Base-by-base conservation (phyloP, 2,113 vertebrate genomes). In the Paralichthys olivaceus region DNA sequence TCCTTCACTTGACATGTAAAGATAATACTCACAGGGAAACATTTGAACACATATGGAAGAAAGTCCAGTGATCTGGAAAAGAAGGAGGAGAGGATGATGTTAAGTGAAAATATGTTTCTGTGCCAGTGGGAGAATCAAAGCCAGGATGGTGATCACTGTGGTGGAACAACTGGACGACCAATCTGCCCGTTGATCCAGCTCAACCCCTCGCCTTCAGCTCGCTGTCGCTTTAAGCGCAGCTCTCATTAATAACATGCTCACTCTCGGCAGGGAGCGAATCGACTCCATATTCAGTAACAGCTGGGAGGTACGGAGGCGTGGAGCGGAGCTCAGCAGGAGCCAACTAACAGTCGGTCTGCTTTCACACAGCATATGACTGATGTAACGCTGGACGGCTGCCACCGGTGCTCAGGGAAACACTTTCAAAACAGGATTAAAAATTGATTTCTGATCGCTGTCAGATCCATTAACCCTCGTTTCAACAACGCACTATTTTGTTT, bases 31-130 rank as follows among this genome's bases (percentile, higher is more conserved):
- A 99, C 98, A 2, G 94, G 95, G 77, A 96, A 99, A 65, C 94
- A 90, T 37, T 75, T 87, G 92, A 98, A 99, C 64, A 95, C 83
- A 65, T 96, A 95, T 2, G 90, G 92, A 87, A 99, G 86, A 55
- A 97, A 96, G 85, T 99, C 97, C 76, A 93, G 77, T 0, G 97
- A 97, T 91, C 98, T 99, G 73, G 19, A 80, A 78, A 66, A 84
- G 45, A 47, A 22, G 63, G 32, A 45, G 37, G 15, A 15, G 61
- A 63, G 11, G 59, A 15, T 56, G 55, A 69, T 57, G 60, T 74
- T 75, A 28, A 79, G 82, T 74, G 72, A 80, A 47, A 81, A 47
- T 2, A 45, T 12, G 76, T 15, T 60, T 49, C 61, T 73, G 64
- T 77, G 85, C 80, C 80, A 86, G 51, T 29, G 19, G 62, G 47